phyloP scores from a whole-genome alignment of 2,888 invertebrate species.

The Thera obeliscata region DNA sequence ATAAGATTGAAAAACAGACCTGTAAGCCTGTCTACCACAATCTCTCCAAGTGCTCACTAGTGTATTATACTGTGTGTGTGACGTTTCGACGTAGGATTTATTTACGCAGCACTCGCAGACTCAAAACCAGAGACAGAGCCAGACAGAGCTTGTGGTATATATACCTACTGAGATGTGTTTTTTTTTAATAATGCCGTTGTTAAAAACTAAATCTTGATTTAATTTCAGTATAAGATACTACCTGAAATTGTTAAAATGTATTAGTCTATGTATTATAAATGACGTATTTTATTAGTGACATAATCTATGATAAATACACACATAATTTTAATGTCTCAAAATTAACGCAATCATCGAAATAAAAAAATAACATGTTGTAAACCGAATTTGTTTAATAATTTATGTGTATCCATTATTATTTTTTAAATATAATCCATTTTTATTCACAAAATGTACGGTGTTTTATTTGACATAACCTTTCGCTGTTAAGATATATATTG shows the following conservation, averaged over 20 bases:
- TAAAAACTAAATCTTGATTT: neutral
- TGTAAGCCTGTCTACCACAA: too few species aligned
- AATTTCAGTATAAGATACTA: constrained; percentile 3
- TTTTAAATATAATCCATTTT: constrained; percentile 71
- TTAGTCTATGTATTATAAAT: neutral
- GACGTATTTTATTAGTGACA: neutral
- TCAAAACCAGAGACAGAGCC: too few species aligned
- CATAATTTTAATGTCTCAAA: constrained; percentile 36
- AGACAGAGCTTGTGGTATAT: too few species aligned
- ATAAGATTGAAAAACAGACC: neutral
- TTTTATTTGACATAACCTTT: constrained; percentile 46
- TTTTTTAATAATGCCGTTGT: neutral
- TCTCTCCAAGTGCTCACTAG: too few species aligned
- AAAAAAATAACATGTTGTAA: constrained; percentile 53
- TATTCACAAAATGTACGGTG: constrained; percentile 54
- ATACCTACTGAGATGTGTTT: too few species aligned
- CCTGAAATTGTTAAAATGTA: neutral
- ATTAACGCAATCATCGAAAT: constrained; percentile 49
- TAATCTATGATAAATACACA: constrained; percentile 4
- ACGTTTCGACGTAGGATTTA: too few species aligned
- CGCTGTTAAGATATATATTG: neutral
- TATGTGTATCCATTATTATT: constrained; percentile 64
- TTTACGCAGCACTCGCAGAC: too few species aligned
- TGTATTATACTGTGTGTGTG: too few species aligned
- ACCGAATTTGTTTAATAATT: constrained; percentile 64